Conservation (phyloP, 2,888 invertebrate species). For the Pseudanteris insignis region DNA sequence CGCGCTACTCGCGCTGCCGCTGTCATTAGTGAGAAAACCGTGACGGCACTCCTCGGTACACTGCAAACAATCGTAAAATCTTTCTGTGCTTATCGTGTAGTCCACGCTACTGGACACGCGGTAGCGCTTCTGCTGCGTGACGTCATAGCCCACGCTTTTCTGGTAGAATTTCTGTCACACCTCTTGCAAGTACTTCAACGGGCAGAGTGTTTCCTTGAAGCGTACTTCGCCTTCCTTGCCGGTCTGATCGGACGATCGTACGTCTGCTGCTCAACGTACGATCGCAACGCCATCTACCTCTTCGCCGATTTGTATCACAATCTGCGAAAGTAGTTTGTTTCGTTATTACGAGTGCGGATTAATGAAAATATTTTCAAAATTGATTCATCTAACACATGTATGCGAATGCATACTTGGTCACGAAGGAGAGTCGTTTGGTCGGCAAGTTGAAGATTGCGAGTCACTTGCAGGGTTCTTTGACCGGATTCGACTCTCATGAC, state of each 20-base stretch:
- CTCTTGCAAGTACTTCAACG: constrained; percentile 93
- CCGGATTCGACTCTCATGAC: constrained; percentile 90
- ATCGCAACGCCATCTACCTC: constrained; percentile 93
- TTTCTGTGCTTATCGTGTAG: constrained; percentile 54
- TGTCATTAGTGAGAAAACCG: constrained; percentile 46
- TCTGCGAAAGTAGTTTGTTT: too few relatives aligned
- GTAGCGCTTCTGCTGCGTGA: constrained; percentile 13
- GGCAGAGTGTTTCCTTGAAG: constrained; percentile 83
- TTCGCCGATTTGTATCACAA: constrained; percentile 90
- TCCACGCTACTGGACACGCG: constrained; percentile 18
- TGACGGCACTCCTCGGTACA: constrained; percentile 63
- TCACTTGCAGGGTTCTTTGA: constrained; percentile 90
- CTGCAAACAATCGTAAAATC: constrained; percentile 63
- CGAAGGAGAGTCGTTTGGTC: constrained; percentile 68
- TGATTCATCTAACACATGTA: too few relatives aligned
- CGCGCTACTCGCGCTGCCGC: constrained; percentile 29
- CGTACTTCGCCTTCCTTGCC: constrained; percentile 61
- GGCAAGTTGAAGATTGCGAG: constrained; percentile 84
- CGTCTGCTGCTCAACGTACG: constrained; percentile 92
- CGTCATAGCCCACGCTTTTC: background rate
- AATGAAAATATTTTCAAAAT: too few relatives aligned
- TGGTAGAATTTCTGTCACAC: constrained; percentile 78
- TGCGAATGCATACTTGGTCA: constrained; percentile 56
- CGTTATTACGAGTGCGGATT: too few relatives aligned
- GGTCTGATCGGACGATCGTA: constrained; percentile 64